Base-by-base conservation (phyloP, 2,888 invertebrate genomes). In the Agapetus fuscipes region DNA sequence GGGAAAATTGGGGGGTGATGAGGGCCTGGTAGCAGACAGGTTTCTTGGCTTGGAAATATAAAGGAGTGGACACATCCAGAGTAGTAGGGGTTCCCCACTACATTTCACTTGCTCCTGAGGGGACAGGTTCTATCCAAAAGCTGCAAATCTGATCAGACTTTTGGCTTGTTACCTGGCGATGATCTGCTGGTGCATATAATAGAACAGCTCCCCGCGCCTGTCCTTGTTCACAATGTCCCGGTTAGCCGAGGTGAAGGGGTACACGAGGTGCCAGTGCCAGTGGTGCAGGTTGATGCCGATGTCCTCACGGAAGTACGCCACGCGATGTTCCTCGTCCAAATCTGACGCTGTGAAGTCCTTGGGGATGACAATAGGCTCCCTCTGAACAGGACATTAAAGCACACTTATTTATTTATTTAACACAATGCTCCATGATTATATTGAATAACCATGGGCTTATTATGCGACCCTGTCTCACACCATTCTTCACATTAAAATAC, bases 181-280 rank as follows among this genome's bases (percentile, higher is more conserved):
- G 44, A 62, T 56, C 45, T 58, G 57, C 37, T 59, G 57, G 44
- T 63, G 63, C 60, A 62, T 61, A 50, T 58, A 62, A 45, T 56
- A 61, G 48, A 62, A 61, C 3, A 62, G 49, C 45, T 61, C 61
- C 30, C 62, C 61, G 27, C 60, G 54, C 16, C 61, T 52, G 46
- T 63, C 57, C 30, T 56, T 54, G 30, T 48, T 41, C 2, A 55
- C 54, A 12, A 52, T 48, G 9, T 26, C 43, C 9, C 17, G 15
- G 9, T 45, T 41, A 3, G 52, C 50, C 2, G 52, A 51, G 25
- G 49, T 49, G 33, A 51, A 46, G 0, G 57, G 57, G 44, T 58
- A 61, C 13, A 60, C 65, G 48, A 72, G 55, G 55, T 72, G 72
- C 71, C 72, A 72, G 51, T 72, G 72, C 71, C 71, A 72, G 43